phyloP scores from a whole-genome alignment of 2,888 invertebrate genomes.

The Pristionchus arcanus region DNA sequence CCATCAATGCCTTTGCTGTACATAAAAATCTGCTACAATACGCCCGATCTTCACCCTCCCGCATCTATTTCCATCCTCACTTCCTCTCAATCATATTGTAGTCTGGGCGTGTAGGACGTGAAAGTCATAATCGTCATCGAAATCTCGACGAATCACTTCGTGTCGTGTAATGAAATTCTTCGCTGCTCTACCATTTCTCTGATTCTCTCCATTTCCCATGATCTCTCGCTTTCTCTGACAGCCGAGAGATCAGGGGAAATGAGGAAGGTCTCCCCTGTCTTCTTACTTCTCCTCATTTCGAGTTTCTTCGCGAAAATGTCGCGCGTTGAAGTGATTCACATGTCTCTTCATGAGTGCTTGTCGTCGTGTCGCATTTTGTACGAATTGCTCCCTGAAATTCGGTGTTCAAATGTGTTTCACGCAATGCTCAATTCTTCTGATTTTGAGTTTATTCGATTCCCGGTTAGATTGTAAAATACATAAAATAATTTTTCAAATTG shows the following conservation, averaged over 20 bases:
- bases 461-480: too few species aligned
- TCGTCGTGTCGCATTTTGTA: neutral
- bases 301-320: neutral
- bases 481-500: too few species aligned
- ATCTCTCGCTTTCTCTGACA: neutral
- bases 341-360: neutral
- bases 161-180: slow-evolving; percentile 15
- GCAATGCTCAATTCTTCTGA: neutral
- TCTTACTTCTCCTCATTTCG: neutral
- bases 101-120: neutral
- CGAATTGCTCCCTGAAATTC: neutral
- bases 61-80: neutral
- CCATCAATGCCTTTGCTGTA: too few species aligned
- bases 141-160: neutral
- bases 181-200: neutral
- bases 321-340: neutral
- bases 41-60: neutral
- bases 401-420: neutral
- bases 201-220: neutral
- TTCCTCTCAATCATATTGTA: neutral
- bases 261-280: neutral
- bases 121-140: neutral
- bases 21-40: neutral
- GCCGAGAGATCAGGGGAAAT: neutral
- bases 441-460: too few species aligned